Evolutionary conservation across 1,140 invertebrate species (phyloP), one percentile per base, ranked within the genome.

Genomic region (Palaemon carinicauda): DNA sequence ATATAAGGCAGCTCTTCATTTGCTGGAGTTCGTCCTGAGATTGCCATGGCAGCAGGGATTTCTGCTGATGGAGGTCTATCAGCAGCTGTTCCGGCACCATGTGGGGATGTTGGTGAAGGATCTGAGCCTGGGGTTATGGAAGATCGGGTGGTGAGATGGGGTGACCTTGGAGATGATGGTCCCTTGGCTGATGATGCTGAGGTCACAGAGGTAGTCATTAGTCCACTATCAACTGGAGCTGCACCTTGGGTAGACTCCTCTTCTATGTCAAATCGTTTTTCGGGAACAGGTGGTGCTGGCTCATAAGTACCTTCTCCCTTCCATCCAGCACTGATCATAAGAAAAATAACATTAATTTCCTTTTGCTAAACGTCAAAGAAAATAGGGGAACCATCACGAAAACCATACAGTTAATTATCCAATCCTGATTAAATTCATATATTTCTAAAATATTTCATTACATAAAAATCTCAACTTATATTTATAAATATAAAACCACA

Each of bases 1-100:
- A 97, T 97, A 90, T 97, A 97, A 9, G 96, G 96, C 90, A 97
- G 92, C 90, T 97, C 96, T 91, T 96, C 95, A 92, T 95, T 96
- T 65, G 96, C 96, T 83, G 96, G 95, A 53, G 97, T 93, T 90
- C 94, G 94, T 12, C 96, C 96, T 73, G 95, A 94, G 88, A 97
- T 96, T 2, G 96, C 96, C 73, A 94, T 94, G 9, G 95, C 96
- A 31, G 96, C 96, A 73, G 95, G 94, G 88, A 95, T 95, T 89
- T 94, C 93, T 24, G 29, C 51, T 27, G 79, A 74, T n/a, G 54
- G 33, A 31, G 80, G 54, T 19, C 80, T 33, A 69, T 73, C 69
- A 21, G 80, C 19, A 21, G 56, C 60, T 21, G 50, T 41, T 33
- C 31, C 75, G 80, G 52, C 69, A 33, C 71, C 51, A 79, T 80